Conservation (phyloP, 1,140 invertebrate species). For the Hylaeus anthracinus region DNA sequence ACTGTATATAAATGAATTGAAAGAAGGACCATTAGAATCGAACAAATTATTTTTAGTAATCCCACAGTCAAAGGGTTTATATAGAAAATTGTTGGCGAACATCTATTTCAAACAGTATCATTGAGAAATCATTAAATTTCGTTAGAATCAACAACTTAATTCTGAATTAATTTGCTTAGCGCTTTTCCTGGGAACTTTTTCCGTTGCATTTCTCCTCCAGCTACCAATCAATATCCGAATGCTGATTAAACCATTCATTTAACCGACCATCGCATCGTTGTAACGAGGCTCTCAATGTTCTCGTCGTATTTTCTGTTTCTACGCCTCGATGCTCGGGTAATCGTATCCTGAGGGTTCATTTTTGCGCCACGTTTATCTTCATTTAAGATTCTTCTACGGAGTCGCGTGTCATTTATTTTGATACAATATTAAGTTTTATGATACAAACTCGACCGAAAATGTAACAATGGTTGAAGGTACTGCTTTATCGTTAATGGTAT, state of each 20-base stretch:
- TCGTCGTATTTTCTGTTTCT: neutral
- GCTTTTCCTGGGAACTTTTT: neutral
- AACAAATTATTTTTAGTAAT: too few species aligned
- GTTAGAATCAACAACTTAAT: too few species aligned
- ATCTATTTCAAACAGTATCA: too few species aligned
- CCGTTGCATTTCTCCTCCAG: neutral
- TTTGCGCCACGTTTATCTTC: neutral
- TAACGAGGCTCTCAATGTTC: neutral
- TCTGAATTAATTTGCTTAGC: constrained; percentile 14
- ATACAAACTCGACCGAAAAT: too few species aligned
- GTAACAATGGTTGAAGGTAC: too few species aligned
- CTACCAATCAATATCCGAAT: constrained; percentile 20
- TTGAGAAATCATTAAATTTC: too few species aligned
- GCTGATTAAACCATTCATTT: constrained; percentile 33
- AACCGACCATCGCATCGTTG: constrained; percentile 4
- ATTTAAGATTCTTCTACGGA: neutral
- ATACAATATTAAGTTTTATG: neutral
- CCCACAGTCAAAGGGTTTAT: too few species aligned
- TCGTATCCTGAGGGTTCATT: neutral
- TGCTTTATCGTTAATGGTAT: too few species aligned
- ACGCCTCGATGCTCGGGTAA: too few species aligned
- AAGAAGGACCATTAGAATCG: too few species aligned
- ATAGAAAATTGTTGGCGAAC: too few species aligned
- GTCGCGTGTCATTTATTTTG: neutral
- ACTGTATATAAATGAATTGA: too few species aligned